phyloP scores from a whole-genome alignment of 2,797 vertebrate genomes.

The Agapornis canus region DNA sequence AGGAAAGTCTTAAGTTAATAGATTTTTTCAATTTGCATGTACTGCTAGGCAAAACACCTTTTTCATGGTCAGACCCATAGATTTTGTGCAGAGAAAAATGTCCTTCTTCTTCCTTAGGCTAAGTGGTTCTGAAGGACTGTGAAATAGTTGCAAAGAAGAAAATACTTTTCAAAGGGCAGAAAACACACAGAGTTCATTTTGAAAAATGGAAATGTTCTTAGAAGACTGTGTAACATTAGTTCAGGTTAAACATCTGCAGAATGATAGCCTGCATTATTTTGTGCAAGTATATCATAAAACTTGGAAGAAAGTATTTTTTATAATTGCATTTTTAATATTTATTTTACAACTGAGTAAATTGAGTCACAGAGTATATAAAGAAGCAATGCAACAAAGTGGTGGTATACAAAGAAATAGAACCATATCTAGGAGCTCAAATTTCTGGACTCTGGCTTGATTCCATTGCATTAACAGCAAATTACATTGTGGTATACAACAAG shows the following conservation, averaged over 20 bases:
- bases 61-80: neutral
- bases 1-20: neutral
- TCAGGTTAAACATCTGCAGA: neutral
- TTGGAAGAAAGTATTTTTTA: neutral
- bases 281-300: neutral
- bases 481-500: neutral
- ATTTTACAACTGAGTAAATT: neutral
- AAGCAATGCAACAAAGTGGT: neutral
- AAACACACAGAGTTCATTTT: neutral
- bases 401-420: neutral
- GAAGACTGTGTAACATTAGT: neutral
- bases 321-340: neutral
- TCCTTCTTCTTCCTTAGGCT: neutral
- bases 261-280: neutral
- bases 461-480: neutral
- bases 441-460: neutral
- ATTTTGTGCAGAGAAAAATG: neutral
- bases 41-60: neutral
- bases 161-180: neutral
- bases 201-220: neutral
- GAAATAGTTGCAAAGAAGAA: neutral
- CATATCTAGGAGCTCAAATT: neutral
- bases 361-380: neutral
- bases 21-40: neutral
- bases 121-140: neutral